These are phyloP conservation scores for Proales similis DNA, from an alignment of 1,140 invertebrate species.

Conservation along the genomic window DNA sequence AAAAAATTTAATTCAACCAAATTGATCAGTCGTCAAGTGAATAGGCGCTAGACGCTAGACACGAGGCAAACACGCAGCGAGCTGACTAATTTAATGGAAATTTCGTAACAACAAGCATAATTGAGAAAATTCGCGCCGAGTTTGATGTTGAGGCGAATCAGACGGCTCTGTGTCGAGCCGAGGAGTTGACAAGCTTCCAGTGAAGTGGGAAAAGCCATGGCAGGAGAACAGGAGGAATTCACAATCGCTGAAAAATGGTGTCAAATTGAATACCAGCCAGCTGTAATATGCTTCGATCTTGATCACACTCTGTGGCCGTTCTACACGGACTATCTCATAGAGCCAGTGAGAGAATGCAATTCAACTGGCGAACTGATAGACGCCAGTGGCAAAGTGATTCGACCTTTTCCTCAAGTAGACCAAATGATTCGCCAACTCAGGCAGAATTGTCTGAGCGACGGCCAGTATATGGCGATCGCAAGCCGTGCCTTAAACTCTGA, in stretches of 20 bases:
- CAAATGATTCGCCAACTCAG: conserved; percentile 19
- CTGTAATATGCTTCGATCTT: conserved; percentile 26
- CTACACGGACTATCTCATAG: conserved; percentile 18
- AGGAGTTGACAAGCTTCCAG: too few relatives aligned
- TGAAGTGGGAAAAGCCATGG: too few relatives aligned
- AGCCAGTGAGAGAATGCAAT: not conserved
- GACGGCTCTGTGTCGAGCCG: too few relatives aligned
- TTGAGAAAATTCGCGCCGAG: too few relatives aligned
- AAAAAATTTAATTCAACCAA: not conserved
- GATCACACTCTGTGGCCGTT: conserved; percentile 35
- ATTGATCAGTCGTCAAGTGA: too few relatives aligned
- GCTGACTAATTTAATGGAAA: too few relatives aligned
- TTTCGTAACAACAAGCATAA: too few relatives aligned
- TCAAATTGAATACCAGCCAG: not conserved
- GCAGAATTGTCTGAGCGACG: conserved; percentile 15
- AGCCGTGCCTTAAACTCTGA: conserved; percentile 18
- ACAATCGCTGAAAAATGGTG: conserved; percentile 13
- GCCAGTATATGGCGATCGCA: conserved; percentile 15
- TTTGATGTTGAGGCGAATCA: too few relatives aligned
- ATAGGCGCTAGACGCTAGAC: too few relatives aligned
- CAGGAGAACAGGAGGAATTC: too few relatives aligned
- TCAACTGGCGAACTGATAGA: conserved; percentile 2
- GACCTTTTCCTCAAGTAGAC: conserved; percentile 8
- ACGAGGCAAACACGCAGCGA: too few relatives aligned
- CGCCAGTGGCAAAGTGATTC: conserved; percentile 9